phyloP scores from a whole-genome alignment of 1,140 invertebrate genomes.

The Acromyrmex echinatior region DNA sequence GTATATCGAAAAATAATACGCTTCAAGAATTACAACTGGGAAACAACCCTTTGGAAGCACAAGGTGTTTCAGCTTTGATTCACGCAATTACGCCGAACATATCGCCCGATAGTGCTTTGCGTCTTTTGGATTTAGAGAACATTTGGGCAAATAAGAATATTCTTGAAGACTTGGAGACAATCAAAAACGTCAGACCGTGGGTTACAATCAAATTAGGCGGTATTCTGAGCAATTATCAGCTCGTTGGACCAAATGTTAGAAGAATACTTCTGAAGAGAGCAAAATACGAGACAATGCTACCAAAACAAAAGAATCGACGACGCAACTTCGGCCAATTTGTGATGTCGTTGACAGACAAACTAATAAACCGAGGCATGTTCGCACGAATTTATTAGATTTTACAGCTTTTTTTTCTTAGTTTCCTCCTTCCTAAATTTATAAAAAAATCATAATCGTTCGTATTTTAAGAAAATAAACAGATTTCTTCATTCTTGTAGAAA shows the following conservation, averaged over 20 bases:
- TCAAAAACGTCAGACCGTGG: conserved; percentile 75
- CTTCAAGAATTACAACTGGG: conserved; percentile 78
- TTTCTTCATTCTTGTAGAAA: conserved; percentile 70
- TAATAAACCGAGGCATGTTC: conserved; percentile 67
- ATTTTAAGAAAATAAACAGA: conserved; percentile 30
- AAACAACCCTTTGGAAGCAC: conserved; percentile 79
- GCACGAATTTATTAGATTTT: neutral
- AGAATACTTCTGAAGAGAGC: conserved; percentile 84
- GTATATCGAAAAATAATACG: conserved; percentile 75
- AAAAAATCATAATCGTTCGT: conserved; percentile 18
- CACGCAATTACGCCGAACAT: conserved; percentile 60
- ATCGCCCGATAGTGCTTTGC: conserved; percentile 71
- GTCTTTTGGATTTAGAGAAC: conserved; percentile 83
- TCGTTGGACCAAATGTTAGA: conserved; percentile 83
- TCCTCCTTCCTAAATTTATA: neutral
- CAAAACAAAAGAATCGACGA: conserved; percentile 82
- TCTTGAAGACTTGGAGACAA: conserved; percentile 76
- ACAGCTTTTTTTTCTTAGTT: neutral
- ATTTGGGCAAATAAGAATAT: conserved; percentile 82
- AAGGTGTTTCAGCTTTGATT: conserved; percentile 76
- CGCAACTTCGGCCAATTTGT: conserved; percentile 85
- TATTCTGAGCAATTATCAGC: conserved; percentile 84
- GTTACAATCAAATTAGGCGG: conserved; percentile 83
- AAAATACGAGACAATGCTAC: conserved; percentile 83
- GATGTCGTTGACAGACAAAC: conserved; percentile 74